Evolutionary conservation across 2,113 vertebrate species (phyloP), one percentile per base, ranked within the genome.

Genomic region (Fukomys damarensis): DNA sequence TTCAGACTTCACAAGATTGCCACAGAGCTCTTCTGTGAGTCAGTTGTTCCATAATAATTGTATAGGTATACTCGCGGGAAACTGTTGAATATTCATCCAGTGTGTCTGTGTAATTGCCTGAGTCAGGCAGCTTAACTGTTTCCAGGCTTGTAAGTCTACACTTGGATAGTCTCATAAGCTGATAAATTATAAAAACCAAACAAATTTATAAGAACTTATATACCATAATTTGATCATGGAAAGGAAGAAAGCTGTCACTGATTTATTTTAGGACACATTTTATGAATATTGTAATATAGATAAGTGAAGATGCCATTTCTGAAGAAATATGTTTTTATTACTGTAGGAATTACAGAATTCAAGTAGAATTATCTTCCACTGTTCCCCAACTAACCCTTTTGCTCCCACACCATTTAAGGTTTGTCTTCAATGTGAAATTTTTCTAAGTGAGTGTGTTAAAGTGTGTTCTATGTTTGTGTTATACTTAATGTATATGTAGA

Each of bases 361-460:
- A 98, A 96, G 98, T 99, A 99, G 98, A 98, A 98, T 99, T 99
- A 98, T 98, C 98, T 99, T 99, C 98, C 98, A 98, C 98, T 99
- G 99, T 98, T 99, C 99, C 99, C 99, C 99, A 99, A 99, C 99
- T 99, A 99, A 99, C 99, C 99, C 99, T 98, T 99, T 99, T 99
- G 99, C 99, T 98, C 99, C 99, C 98, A 99, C 99, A 98, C 99
- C 99, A 46, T 99, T 99, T 99, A 99, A 99, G 99, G 99, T 99
- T 99, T 98, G 99, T 99, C 98, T 98, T 77, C 98, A 87, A 79
- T 98, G 88, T 95, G 90, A 96, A 86, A 94, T 96, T 91, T 85
- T 24, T 38, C 11, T 91, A 43, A 38, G 3, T 97, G 86, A 79
- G 30, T 93, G 83, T 96, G 86, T 86, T 58, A 46, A 91, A 70